Evolutionary conservation across 2,888 invertebrate species (phyloP).

Genomic region (Meta bourneti): DNA sequence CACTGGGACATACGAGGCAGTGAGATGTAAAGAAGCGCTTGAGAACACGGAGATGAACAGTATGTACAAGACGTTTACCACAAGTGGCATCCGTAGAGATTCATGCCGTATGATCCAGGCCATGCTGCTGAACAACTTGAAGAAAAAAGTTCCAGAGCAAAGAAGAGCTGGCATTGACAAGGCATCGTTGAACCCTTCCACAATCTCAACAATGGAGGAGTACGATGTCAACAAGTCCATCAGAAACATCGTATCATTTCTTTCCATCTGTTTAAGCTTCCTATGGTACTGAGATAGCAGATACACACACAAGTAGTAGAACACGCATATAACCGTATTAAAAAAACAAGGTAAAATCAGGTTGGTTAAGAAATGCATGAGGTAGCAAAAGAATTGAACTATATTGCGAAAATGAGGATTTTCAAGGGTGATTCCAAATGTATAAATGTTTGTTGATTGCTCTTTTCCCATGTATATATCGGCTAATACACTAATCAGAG

Average conservation of each 20-base stretch:
- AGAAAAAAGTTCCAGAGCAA: too few species aligned
- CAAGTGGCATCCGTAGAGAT: too few species aligned
- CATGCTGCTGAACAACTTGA: too few species aligned
- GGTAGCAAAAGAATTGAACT: background rate
- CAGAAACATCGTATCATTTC: background rate
- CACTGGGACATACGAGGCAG: background rate
- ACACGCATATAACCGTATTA: background rate
- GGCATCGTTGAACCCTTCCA: too few species aligned
- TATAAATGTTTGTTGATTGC: background rate
- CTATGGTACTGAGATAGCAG: background rate
- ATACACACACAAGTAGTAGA: background rate
- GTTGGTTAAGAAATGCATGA: background rate
- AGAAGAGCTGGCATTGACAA: too few species aligned
- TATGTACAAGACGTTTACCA: background rate
- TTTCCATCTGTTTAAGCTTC: background rate
- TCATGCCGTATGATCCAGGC: too few species aligned
- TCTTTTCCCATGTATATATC: background rate
- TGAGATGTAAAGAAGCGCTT: background rate
- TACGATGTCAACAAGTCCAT: background rate
- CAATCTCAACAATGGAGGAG: background rate
- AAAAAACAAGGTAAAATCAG: background rate
- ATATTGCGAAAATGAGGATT: background rate
- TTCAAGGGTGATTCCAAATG: background rate
- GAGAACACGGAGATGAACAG: background rate
- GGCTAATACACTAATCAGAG: background rate